phyloP scores from a whole-genome alignment of 2,888 invertebrate species.

The Perizoma affinitatum region DNA sequence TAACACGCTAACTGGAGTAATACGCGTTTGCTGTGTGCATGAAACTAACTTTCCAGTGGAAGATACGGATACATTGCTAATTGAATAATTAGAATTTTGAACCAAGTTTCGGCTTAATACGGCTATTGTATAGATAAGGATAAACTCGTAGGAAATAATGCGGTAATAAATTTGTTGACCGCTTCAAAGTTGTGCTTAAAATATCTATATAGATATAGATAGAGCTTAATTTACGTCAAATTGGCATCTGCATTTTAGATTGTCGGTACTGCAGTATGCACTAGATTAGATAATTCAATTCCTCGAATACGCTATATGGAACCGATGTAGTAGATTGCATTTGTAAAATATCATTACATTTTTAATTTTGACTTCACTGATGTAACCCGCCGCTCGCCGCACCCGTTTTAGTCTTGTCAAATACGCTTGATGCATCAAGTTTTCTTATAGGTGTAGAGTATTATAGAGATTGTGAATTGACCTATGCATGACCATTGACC shows the following conservation, averaged over 20 bases:
- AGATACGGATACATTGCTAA: slow-evolving; percentile 7
- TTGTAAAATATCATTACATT: background rate
- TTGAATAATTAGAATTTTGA: background rate
- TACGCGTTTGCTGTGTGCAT: slow-evolving; percentile 44
- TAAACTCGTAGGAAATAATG: background rate
- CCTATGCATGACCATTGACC: too few species aligned
- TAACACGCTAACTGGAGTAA: slow-evolving; percentile 44
- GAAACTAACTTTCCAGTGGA: slow-evolving; percentile 38
- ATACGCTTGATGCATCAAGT: too few species aligned
- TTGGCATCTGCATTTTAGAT: too few species aligned
- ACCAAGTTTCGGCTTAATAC: background rate
- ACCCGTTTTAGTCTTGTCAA: too few species aligned
- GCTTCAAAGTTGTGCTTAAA: too few species aligned
- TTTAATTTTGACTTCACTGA: background rate
- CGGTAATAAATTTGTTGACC: too few species aligned
- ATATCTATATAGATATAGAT: too few species aligned
- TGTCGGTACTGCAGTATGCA: background rate
- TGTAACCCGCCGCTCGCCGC: background rate
- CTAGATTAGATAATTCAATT: background rate
- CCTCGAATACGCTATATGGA: background rate
- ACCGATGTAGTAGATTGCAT: background rate
- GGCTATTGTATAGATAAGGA: background rate
- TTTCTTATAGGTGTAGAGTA: too few species aligned
- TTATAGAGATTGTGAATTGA: too few species aligned
- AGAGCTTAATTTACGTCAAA: too few species aligned